Evolutionary conservation across 2,797 vertebrate species (phyloP).

Genomic region (Falco biarmicus): DNA sequence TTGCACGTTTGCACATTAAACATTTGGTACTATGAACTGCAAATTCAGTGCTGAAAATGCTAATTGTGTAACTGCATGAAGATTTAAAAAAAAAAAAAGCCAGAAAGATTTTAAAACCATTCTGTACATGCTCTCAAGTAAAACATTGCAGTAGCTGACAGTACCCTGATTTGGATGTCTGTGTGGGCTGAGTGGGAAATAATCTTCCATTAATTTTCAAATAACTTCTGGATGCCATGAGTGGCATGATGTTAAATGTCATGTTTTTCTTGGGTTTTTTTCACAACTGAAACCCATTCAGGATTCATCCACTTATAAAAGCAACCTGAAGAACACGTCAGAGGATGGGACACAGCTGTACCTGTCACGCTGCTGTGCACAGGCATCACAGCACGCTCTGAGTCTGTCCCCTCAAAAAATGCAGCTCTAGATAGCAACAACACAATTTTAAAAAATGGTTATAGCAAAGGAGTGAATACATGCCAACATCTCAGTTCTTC

Average conservation of each 20-base stretch:
- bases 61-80: not conserved
- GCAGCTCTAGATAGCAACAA: not conserved
- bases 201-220: constrained; percentile 26
- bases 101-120: not conserved
- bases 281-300: not conserved
- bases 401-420: not conserved
- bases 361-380: not conserved
- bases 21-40: not conserved
- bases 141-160: not conserved
- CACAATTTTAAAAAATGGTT: not conserved
- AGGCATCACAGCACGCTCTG: fast-evolving
- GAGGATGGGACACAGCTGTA: not conserved
- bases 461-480: not conserved
- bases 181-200: constrained; percentile 1
- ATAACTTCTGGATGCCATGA: not conserved
- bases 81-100: not conserved
- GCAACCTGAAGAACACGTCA: not conserved
- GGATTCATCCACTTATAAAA: not conserved
- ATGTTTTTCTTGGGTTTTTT: not conserved
- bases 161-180: not conserved
- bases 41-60: not conserved
- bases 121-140: not conserved
- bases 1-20: not conserved
- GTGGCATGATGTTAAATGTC: not conserved
- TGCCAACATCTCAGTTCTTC: not conserved